Evolutionary conservation across 2,888 invertebrate species (phyloP), one percentile per base, ranked within the genome.

Genomic region (Scaptomyza tumidula): DNA sequence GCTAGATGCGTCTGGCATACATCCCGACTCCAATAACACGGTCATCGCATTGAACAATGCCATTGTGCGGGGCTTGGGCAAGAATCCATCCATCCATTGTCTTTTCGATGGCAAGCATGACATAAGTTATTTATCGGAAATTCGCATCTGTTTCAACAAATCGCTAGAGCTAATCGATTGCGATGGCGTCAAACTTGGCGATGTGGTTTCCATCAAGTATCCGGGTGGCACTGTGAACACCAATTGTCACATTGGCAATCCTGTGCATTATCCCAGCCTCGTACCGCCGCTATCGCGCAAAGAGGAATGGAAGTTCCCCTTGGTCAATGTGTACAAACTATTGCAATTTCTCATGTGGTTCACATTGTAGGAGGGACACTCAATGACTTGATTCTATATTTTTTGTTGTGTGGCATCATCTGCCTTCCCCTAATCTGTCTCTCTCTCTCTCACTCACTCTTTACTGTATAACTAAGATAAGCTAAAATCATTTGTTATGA

Each of bases 81-180:
- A 93, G 55, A 94, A 94, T 73, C 95, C 95, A 0, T 93, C 93
- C 43, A 93, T 96, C 46, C 93, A 94, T 83, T 96, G 96, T 83
- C 91, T 93, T 6, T 93, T 92, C 39, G 95, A 95, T 87, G 91
- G 93, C 88, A 91, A 93, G 62, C 93, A 93, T 1, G 93, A 94
- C 24, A 91, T 93, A 19, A 93, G 93, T 3, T 95, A 94, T 84
- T 88, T 97, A 53, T 93, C 94, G 19, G 96, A 97, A 90, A 94
- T 97, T 58, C 93, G 96, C 19, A 93, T 97, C 53, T 97, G 97
- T 86, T 95, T 97, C 76, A 93, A 95, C 86, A 96, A 96, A 87
- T 90, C 92, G 0, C 90, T 97, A 19, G 90, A 94, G 39, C 87
- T 95, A 14, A 93, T 94, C 3, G 93, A 96, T 88, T 97, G 96